Base-by-base conservation (phyloP, 2,797 vertebrate genomes). In the Melanotaenia nigrans region DNA sequence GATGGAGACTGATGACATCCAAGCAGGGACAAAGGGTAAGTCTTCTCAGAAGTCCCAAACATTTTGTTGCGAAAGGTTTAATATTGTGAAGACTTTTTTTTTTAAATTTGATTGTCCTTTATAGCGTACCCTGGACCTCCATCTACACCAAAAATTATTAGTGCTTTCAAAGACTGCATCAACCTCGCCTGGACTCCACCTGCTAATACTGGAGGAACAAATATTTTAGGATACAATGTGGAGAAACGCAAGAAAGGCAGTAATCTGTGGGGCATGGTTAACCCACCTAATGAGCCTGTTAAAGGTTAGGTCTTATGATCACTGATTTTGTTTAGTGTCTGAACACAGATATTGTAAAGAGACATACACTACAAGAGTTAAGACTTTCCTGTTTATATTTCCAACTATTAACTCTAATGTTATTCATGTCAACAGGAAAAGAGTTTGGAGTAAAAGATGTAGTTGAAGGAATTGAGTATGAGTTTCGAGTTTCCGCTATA, bases 161-260 rank as follows among this genome's bases (percentile, higher is more conserved):
- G 87, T 25, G 92, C 95, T 82, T 96, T 92, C 79, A 96, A 91
- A 79, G 70, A 94, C 73, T 90, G 89, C 71, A 92, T 98, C 84
- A 95, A 81, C 1, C 90, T 98, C 22, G 65, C 93, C 4, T 98
- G 97, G 97, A 76, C 63, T 36, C 89, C 93, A 8, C 97, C 97
- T 0, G 5, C 63, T 20, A 91, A 94, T 71, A 94, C 93, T 0
- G 95, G 96, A 51, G 93, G 93, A 14, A 94, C 95, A 61, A 91
- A 61, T 60, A 94, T 98, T 80, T 68, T 95, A 62, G 96, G 97
- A 42, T 98, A 97, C 76, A 85, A 94, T 0, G 3, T 97, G 33
- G 97, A 99, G 75, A 98, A 96, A 79, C 94, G 96, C 82, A 97
- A 96, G 89, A 96, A 94, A 67, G 96, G 96, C 3, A 96, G 96